A percentile compares a stretch with the other conserved stretches of the same genome.
Evolutionary conservation across 2,888 invertebrate genomes (phyloP).

Genomic region (Fragum whitleyi): DNA sequence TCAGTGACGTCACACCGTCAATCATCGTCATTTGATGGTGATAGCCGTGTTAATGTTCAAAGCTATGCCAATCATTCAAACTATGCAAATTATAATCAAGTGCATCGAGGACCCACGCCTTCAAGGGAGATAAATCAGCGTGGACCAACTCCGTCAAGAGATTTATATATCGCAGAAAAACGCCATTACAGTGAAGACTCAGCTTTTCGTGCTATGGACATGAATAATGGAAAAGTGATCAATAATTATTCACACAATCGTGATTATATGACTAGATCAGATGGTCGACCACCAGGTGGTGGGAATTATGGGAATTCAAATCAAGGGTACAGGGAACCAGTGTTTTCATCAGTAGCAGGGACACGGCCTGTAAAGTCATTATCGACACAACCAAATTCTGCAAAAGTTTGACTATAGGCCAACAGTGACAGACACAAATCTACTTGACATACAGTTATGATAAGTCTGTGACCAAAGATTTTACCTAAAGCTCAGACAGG

Average conservation of each 20-base stretch:
- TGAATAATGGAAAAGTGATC: conserved; percentile 14
- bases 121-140: conserved; percentile 34
- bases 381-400: conserved; percentile 76
- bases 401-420: conserved; percentile 76
- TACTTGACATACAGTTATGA: background rate
- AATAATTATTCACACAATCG: conserved; percentile 8
- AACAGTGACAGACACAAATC: conserved; percentile 3
- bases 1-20: conserved; percentile 17
- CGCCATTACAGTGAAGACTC: conserved; percentile 24
- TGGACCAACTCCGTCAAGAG: conserved; percentile 47
- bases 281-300: conserved; percentile 31
- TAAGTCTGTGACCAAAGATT: too few species aligned
- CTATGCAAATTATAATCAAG: conserved; percentile 30
- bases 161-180: conserved; percentile 26
- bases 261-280: conserved; percentile 48
- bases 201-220: conserved; percentile 16
- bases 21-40: conserved; percentile 49
- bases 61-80: conserved; percentile 27
- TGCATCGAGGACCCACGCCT: conserved; percentile 37
- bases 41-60: background rate
- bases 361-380: conserved; percentile 71
- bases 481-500: too few species aligned
- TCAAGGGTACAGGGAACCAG: conserved; percentile 73
- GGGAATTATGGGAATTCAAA: conserved; percentile 69
- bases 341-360: conserved; percentile 69